Evolutionary conservation across 2,113 vertebrate genomes (phyloP).

Genomic region (Leucoraja erinaceus): DNA sequence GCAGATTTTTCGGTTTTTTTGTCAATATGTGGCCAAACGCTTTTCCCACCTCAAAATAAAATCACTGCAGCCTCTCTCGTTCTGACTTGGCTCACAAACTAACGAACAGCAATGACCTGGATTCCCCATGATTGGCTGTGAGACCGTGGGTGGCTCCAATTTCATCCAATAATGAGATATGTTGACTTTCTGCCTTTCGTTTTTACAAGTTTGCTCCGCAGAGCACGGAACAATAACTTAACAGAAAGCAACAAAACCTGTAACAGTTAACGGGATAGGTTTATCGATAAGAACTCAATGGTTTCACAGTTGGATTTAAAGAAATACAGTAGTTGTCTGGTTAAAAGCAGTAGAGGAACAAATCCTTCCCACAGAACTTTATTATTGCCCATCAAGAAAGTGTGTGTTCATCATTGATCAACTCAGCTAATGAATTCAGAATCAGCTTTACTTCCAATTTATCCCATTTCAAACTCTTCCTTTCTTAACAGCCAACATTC

Average conservation of each 20-base stretch:
- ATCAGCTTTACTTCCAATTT: not conserved
- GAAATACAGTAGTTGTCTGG: not conserved
- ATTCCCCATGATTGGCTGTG: not conserved
- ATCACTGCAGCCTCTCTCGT: not conserved
- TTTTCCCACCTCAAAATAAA: not conserved
- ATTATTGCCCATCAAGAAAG: constrained; percentile 1
- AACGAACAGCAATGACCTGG: not conserved
- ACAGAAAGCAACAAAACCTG: not conserved
- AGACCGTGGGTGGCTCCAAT: not conserved
- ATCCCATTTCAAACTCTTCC: not conserved
- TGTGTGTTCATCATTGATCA: not conserved
- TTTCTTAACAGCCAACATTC: not conserved
- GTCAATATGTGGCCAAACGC: not conserved
- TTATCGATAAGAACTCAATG: not conserved
- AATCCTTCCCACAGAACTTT: not conserved
- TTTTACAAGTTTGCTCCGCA: not conserved
- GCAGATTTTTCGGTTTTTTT: not conserved
- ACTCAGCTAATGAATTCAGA: not conserved
- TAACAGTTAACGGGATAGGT: not conserved
- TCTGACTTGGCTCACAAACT: too few relatives aligned
- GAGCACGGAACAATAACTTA: not conserved
- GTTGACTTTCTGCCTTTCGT: not conserved
- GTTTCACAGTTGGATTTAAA: not conserved
- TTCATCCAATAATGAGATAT: not conserved
- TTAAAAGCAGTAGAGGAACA: not conserved